A percentile compares a stretch with the other conserved stretches of the same genome.
phyloP scores from a whole-genome alignment of 2,797 vertebrate species.

The Gouania willdenowi region DNA sequence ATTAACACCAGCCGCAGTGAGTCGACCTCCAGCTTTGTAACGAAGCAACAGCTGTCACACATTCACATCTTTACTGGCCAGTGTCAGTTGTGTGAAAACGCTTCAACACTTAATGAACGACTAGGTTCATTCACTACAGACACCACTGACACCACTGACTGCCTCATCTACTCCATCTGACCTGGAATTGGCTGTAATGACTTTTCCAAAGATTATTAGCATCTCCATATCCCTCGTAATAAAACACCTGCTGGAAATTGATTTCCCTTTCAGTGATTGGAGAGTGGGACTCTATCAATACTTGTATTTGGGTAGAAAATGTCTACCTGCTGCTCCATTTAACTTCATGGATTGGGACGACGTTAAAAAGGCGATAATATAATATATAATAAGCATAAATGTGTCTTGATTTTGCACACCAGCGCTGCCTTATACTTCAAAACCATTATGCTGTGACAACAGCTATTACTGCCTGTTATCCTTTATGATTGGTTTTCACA shows the following conservation, averaged over 20 bases:
- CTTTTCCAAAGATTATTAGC: constrained; percentile 41
- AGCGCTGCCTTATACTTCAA: constrained; percentile 16
- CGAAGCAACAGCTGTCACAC: constrained; percentile 27
- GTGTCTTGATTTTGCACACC: constrained; percentile 22
- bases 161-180: constrained; percentile 52
- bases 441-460: constrained; percentile 62
- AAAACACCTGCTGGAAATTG: constrained; percentile 31
- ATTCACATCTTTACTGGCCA: constrained; percentile 10
- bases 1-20: constrained; percentile 16
- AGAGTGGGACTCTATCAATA: constrained; percentile 43
- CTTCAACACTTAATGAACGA: constrained; percentile 40
- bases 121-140: constrained; percentile 34
- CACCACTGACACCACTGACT: constrained; percentile 30
- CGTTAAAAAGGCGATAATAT: constrained; percentile 33
- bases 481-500: constrained; percentile 62
- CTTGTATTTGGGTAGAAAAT: constrained; percentile 59
- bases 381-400: constrained; percentile 26
- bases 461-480: constrained; percentile 66
- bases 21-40: constrained; percentile 2
- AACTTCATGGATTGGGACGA: constrained; percentile 39
- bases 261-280: constrained; percentile 41
- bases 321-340: constrained; percentile 43
- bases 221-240: constrained; percentile 39
- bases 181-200: constrained; percentile 43
- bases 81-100: constrained; percentile 28